Evolutionary conservation across 2,888 invertebrate genomes (phyloP), one percentile per base, ranked within the genome.

Genomic region (Leucania comma): DNA sequence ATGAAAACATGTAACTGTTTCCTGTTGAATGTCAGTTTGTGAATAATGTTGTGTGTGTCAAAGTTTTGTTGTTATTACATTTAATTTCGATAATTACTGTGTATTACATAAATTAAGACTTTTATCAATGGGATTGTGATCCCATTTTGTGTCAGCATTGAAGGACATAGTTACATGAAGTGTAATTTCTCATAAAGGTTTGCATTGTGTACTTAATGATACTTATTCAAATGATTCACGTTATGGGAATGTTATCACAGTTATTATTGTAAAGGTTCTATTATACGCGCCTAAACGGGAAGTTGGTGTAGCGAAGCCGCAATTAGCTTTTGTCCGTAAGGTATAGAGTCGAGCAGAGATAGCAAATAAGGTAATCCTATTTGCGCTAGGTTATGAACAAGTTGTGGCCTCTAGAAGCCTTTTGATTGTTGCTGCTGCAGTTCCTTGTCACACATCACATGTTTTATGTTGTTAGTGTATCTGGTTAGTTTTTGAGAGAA

Each of bases 61-160:
- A 90, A 94, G 91, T 94, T 94, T 94, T 95, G 94, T 95, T 95
- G 94, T 92, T 95, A 92, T 90, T 92, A 90, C 89, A 88, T 90
- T 85, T 89, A 87, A 89, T 89, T 87, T 87, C 87, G 83, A 83
- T 88, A 91, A 89, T 89, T 91, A 89, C 85, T 84, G 82, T 90
- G 80, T 84, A 82, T 78, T 88, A 75, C 56, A 85, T 87, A 77
- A 76, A 89, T 82, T 85, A 85, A 77, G 70, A 83, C 74, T 89
- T 90, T 93, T 87, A 88, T 94, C 89, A 93, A 93, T 93, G 91
- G 89, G 80, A 91, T 88, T 88, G 79, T 90, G 82, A 88, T 88
- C 79, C 75, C 67, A 75, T 77, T 76, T 87, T 79, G 78, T 83
- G 64, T 48, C 66, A 81, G 61, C 57, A 70, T 67, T 84, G 78